Percentiles rank a stretch among this genome's conserved stretches.
Evolutionary conservation across 37 sponge, comb jelly and placozoan species (phyloP).

Genomic region (Agelas oroides): DNA sequence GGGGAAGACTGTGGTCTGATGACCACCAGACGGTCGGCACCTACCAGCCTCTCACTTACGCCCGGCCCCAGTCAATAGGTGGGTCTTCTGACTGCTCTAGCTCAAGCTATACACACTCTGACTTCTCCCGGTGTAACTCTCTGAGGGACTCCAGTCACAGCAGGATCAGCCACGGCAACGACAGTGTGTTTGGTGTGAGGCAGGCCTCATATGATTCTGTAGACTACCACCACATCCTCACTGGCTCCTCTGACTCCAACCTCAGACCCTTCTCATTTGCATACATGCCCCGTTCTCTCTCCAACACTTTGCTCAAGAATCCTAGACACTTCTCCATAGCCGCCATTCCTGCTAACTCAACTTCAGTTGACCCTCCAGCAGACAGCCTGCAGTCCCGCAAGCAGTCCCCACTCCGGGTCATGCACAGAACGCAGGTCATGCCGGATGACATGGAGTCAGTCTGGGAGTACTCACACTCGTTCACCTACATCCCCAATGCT

Average conservation of each 20-base stretch:
- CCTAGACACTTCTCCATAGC: slow-evolving; percentile 55
- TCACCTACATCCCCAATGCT: slow-evolving; percentile 32
- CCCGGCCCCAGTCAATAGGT: slow-evolving; percentile 61
- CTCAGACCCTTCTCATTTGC: slow-evolving; percentile 26
- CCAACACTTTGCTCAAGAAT: slow-evolving; percentile 58
- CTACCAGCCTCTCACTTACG: slow-evolving; percentile 27
- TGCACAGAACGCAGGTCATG: neutral
- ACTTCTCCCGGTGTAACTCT: slow-evolving; percentile 59
- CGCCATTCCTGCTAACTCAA: too few relatives aligned
- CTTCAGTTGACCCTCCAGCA: neutral
- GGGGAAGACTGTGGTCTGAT: neutral
- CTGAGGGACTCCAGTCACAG: slow-evolving; percentile 58
- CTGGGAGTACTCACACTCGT: slow-evolving; percentile 69
- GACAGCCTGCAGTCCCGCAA: neutral
- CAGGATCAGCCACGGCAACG: slow-evolving; percentile 33
- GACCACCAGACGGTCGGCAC: slow-evolving; percentile 21
- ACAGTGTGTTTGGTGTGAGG: slow-evolving; percentile 19
- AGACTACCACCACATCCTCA: slow-evolving; percentile 39
- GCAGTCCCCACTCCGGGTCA: neutral
- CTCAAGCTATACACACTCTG: slow-evolving; percentile 28
- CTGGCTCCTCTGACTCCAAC: slow-evolving; percentile 47
- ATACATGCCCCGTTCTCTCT: slow-evolving; percentile 49
- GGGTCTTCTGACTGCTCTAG: slow-evolving; percentile 75
- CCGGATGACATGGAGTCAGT: slow-evolving; percentile 36
- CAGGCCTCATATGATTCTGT: slow-evolving; percentile 59